A percentile compares a stretch with the other conserved stretches of the same genome.
Conservation (phyloP, 2,888 invertebrate species). For the Perithous albicinctus region DNA sequence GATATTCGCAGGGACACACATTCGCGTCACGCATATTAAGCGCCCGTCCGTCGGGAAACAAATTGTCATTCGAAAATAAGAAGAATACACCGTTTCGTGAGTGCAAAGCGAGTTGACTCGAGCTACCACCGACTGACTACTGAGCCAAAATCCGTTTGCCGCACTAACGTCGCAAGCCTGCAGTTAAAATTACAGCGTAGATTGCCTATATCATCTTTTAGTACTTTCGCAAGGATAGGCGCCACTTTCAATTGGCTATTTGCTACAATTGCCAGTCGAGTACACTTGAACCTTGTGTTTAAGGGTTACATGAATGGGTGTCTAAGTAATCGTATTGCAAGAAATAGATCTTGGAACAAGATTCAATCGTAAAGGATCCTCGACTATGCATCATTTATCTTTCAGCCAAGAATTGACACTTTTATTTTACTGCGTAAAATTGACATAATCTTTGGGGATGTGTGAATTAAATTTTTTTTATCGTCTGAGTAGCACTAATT, state of each 20-base stretch:
- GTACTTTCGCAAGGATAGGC: constrained; percentile 37
- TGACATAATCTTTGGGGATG: too few species aligned
- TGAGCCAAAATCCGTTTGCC: constrained; percentile 58
- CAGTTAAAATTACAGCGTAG: constrained; percentile 62
- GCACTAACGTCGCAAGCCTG: constrained; percentile 38
- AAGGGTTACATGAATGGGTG: neutral
- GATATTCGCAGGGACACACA: constrained; percentile 29
- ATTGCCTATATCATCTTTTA: constrained; percentile 55
- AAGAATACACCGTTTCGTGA: neutral
- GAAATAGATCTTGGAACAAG: neutral
- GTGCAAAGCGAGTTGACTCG: constrained; percentile 45
- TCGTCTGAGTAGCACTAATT: too few species aligned
- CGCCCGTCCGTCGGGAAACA: constrained; percentile 9
- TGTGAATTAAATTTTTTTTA: too few species aligned
- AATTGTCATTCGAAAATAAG: constrained; percentile 14
- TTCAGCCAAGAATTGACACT: too few species aligned
- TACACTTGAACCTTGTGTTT: neutral
- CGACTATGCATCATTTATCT: too few species aligned
- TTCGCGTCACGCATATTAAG: constrained; percentile 24
- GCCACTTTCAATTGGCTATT: constrained; percentile 48
- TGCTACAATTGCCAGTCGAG: constrained; percentile 28
- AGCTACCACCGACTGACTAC: constrained; percentile 56
- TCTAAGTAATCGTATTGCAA: neutral
- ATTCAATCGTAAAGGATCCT: too few species aligned
- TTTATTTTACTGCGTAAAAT: too few species aligned